A percentile compares a stretch with the other conserved stretches of the same genome.
phyloP scores from a whole-genome alignment of 2,888 invertebrate species.

The Baccha elongata region DNA sequence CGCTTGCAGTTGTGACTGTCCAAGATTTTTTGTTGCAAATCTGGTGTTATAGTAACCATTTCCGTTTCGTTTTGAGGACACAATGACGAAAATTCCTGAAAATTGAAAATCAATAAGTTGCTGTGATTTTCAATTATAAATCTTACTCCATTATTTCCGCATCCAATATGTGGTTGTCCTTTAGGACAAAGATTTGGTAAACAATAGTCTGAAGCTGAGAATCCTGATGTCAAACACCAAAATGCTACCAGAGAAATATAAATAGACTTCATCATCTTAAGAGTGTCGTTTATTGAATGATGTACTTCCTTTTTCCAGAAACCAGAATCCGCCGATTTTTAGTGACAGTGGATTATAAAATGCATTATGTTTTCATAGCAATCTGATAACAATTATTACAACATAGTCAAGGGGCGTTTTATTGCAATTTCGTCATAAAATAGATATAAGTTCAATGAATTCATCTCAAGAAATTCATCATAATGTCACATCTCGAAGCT shows the following conservation, averaged over 20 bases:
- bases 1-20: conserved; percentile 44
- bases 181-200: conserved; percentile 6
- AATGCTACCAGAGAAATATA: neutral
- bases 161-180: conserved; percentile 15
- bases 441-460: conserved; percentile 6
- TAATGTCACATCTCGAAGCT: too few relatives aligned
- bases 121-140: neutral
- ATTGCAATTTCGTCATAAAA: conserved; percentile 2
- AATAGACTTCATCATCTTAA: conserved; percentile 5
- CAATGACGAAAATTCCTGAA: neutral
- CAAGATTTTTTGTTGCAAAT: conserved; percentile 4
- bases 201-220: conserved; percentile 26
- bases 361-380: conserved; percentile 5
- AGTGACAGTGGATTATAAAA: too few relatives aligned
- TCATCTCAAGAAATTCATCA: too few relatives aligned
- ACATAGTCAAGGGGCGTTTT: neutral
- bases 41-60: conserved; percentile 13
- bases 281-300: neutral
- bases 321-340: neutral
- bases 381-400: too few relatives aligned
- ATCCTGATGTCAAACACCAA: neutral
- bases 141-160: conserved; percentile 48
- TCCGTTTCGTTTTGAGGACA: conserved; percentile 20
- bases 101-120: neutral
- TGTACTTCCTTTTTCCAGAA: neutral